phyloP scores from a whole-genome alignment of 1,140 invertebrate species.

The Drosophila malerkotliana region DNA sequence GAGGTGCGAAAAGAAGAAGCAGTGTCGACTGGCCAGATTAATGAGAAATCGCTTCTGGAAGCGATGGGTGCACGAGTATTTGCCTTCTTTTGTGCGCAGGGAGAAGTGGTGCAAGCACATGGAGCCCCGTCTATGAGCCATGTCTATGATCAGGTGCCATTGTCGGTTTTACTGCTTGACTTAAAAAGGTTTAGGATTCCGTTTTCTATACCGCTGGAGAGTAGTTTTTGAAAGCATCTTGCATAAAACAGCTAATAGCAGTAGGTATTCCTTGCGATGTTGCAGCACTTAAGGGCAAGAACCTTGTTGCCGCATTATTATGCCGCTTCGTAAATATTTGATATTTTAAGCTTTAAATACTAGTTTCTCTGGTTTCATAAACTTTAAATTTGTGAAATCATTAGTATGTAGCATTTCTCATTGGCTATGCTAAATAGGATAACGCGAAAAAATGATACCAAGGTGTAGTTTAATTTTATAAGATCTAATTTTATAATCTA shows the following conservation, averaged over 20 bases:
- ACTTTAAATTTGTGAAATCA: not conserved
- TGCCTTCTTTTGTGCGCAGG: conserved; percentile 30
- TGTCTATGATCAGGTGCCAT: not conserved
- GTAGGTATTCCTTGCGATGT: not conserved
- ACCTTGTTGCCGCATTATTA: not conserved
- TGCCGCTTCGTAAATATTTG: not conserved
- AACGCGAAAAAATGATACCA: too few species aligned
- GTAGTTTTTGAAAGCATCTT: conserved; percentile 8
- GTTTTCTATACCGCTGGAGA: conserved; percentile 4
- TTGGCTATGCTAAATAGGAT: too few species aligned
- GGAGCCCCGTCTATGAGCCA: not conserved
- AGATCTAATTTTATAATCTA: too few species aligned
- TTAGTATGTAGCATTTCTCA: not conserved
- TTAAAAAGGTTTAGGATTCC: not conserved
- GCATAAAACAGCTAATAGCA: not conserved
- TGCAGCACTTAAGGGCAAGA: not conserved
- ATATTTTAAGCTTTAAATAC: not conserved
- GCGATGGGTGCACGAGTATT: conserved; percentile 27
- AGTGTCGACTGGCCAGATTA: not conserved
- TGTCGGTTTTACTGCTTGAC: conserved; percentile 6
- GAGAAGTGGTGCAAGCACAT: conserved; percentile 16
- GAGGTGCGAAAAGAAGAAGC: too few species aligned
- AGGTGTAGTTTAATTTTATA: too few species aligned
- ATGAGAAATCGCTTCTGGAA: conserved; percentile 32
- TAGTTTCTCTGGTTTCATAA: not conserved